Evolutionary conservation across 1,140 invertebrate genomes (phyloP), one percentile per base, ranked within the genome.

Genomic region (Drosophila burlai): DNA sequence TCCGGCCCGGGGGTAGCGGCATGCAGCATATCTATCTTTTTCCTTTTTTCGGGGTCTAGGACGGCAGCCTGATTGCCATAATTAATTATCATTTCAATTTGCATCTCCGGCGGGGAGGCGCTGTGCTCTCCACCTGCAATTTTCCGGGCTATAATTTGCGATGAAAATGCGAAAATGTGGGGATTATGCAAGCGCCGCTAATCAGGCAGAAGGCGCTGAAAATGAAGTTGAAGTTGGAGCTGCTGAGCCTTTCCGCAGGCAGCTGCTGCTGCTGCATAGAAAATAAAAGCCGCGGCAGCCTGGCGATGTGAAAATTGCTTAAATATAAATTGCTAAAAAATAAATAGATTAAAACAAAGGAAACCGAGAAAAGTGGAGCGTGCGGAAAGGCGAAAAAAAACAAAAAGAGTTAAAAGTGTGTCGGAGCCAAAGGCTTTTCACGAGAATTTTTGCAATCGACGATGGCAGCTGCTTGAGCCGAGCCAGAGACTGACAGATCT

Each of bases 41-140:
- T 11, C 3, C 62, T 54, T 57, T 79, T 89, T 83, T 87, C 80
- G 77, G 85, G 85, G 84, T 89, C 84, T 89, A 90, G 84, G 84
- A 84, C 81, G 84, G 80, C 64, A 90, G 77, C 72, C 67, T 77
- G 83, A 80, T 85, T 80, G 80, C 84, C 87, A 90, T 89, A 89
- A 89, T 89, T 89, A 89, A 89, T 89, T 90, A 90, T 83, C 82
- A 90, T 89, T 89, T 89, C 84, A 89, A 89, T 89, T 89, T 89
- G 84, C 84, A 89, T 89, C 77, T 84, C 73, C 74, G 31, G 21
- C n/a, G 26, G 54, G 21, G 43, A 11, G 18, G 10, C 3, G 7
- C 31, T 34, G 8, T 31, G 31, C 6, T 16, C 16, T 49, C 77
- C 81, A 90, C 81, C 85, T 90, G 81, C 81, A 89, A 89, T 89